A percentile compares a stretch with the other conserved stretches of the same genome.
phyloP scores from a whole-genome alignment of 1,140 invertebrate species.

The Gryon sp. region DNA sequence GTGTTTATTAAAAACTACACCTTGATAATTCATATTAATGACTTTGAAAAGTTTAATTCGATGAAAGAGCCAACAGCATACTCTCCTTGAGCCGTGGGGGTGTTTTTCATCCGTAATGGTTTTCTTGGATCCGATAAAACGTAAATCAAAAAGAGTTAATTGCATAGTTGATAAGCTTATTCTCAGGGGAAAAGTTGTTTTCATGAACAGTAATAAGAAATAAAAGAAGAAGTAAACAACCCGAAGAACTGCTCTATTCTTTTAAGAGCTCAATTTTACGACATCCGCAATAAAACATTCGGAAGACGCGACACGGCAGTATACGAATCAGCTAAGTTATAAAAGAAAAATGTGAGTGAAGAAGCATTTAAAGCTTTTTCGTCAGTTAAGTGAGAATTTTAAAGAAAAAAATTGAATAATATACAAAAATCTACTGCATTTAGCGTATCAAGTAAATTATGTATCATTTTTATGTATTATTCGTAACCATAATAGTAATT shows the following conservation, averaged over 20 bases:
- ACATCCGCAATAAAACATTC: conserved; percentile 57
- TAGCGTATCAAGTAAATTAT: no score
- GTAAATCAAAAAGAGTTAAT: conserved; percentile 60
- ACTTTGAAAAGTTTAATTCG: conserved; percentile 41
- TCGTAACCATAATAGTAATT: no score
- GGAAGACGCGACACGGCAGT: conserved; percentile 38
- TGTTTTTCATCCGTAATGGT: conserved; percentile 46
- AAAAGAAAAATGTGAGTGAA: conserved; percentile 52
- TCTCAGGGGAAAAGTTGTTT: conserved; percentile 55
- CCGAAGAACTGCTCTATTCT: conserved; percentile 48
- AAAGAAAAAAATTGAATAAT: neutral
- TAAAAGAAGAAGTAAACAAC: conserved; percentile 50
- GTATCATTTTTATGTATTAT: no score
- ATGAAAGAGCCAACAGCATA: conserved; percentile 7
- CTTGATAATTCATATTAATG: conserved; percentile 53
- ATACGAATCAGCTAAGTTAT: conserved; percentile 57
- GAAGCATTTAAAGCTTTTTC: conserved; percentile 49
- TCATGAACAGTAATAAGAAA: conserved; percentile 57
- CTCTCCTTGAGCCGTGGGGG: conserved; percentile 11
- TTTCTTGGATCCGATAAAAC: conserved; percentile 52
- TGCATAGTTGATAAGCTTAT: conserved; percentile 60
- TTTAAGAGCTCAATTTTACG: conserved; percentile 60
- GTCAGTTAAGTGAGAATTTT: neutral
- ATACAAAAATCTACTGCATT: neutral
- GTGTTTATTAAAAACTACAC: conserved; percentile 41